phyloP scores from a whole-genome alignment of 2,797 vertebrate genomes.

The Anolis apletophallus region DNA sequence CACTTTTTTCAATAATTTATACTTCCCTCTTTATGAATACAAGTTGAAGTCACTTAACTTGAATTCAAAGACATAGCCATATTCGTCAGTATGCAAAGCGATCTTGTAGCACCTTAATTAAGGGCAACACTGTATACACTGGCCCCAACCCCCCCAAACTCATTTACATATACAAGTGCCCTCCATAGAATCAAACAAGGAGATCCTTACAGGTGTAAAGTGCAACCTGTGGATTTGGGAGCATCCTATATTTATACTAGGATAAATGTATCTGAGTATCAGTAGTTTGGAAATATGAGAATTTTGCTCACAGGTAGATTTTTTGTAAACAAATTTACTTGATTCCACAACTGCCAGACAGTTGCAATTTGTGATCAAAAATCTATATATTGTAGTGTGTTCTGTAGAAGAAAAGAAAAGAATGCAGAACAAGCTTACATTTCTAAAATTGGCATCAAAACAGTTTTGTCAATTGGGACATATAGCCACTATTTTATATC shows the following conservation, averaged over 20 bases:
- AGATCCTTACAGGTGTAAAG: neutral
- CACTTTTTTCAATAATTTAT: neutral
- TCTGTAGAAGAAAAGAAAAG: neutral
- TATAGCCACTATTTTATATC: neutral
- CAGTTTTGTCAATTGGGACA: neutral
- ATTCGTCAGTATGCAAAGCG: too few species aligned
- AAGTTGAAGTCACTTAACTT: neutral
- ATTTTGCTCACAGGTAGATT: too few species aligned
- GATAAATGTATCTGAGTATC: neutral
- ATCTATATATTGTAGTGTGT: neutral
- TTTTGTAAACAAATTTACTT: neutral
- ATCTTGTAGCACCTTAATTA: too few species aligned
- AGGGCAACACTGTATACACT: too few species aligned
- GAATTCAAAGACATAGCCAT: too few species aligned
- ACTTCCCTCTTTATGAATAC: neutral
- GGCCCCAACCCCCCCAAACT: too few species aligned
- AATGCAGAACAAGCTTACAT: neutral
- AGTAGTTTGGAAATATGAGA: too few species aligned
- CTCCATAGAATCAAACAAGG: neutral
- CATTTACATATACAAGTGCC: neutral
- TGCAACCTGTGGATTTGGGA: neutral
- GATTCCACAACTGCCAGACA: neutral
- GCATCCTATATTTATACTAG: neutral
- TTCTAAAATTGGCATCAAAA: neutral
- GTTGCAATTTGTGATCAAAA: neutral